A percentile compares a stretch with the other conserved stretches of the same genome.
Evolutionary conservation across 2,797 vertebrate genomes (phyloP).

Genomic region (Danio aesculapii): DNA sequence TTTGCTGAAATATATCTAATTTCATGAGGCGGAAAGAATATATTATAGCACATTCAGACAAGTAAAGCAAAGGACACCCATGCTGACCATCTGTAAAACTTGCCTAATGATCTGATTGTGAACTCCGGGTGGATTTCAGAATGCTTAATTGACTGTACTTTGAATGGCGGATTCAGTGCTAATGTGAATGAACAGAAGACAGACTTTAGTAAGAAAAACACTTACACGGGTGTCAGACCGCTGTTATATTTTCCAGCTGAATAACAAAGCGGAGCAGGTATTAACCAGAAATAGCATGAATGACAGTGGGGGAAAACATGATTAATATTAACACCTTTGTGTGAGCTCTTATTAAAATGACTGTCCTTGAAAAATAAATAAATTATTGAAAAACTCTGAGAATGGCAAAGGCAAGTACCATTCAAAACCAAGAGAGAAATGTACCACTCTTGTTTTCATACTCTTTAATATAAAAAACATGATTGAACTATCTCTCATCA

Average conservation of each 20-base stretch:
- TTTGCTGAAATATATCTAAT: neutral
- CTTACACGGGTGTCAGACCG: constrained; percentile 3
- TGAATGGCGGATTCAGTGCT: neutral
- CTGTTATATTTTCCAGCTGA: constrained; percentile 24
- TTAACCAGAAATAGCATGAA: constrained; percentile 38
- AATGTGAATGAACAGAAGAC: constrained; percentile 25
- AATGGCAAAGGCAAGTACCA: constrained; percentile 32
- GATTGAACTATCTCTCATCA: neutral
- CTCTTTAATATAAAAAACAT: neutral
- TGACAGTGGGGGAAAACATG: constrained; percentile 29
- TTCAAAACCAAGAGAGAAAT: constrained; percentile 30
- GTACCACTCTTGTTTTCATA: constrained; percentile 23
- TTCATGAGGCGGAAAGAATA: neutral
- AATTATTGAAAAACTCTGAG: constrained; percentile 12
- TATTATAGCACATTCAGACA: neutral
- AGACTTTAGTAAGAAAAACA: constrained; percentile 6
- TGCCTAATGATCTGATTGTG: neutral
- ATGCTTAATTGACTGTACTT: constrained; percentile 43
- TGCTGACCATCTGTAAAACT: neutral
- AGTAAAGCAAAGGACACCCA: constrained; percentile 11
- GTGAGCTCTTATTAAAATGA: constrained; percentile 47
- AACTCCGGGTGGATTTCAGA: constrained; percentile 24
- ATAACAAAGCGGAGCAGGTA: constrained; percentile 28
- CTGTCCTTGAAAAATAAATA: constrained; percentile 47
- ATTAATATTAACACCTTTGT: constrained; percentile 35